A percentile compares a stretch with the other conserved stretches of the same genome.
These are phyloP conservation scores for Potamarius usumacintae DNA, from an alignment of 2,113 vertebrate species.

Conservation along the genomic window DNA sequence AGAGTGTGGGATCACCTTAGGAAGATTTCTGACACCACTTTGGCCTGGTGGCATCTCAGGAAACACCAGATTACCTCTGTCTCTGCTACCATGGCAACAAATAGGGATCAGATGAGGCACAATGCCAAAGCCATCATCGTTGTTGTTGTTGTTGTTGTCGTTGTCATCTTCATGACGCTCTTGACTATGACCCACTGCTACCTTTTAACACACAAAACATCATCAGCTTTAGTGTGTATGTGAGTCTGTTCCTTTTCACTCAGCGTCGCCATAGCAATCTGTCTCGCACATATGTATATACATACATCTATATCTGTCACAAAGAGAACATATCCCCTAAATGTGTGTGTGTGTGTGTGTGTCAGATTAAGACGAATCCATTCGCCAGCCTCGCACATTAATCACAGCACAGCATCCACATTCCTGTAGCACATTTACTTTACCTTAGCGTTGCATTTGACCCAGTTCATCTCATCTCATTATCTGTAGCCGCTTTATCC, in stretches of 20 bases:
- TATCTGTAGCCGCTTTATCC: too few species aligned
- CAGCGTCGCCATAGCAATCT: not conserved
- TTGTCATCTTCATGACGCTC: not conserved
- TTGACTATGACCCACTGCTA: not conserved
- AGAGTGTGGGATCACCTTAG: not conserved
- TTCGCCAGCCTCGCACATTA: not conserved
- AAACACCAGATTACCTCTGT: constrained; percentile 24
- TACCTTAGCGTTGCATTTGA: not conserved
- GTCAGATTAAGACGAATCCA: not conserved
- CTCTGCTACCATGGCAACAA: constrained; percentile 36
- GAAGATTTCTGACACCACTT: not conserved
- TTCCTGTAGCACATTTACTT: not conserved
- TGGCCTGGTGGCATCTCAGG: constrained; percentile 28
- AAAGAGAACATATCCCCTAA: not conserved
- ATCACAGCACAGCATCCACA: not conserved
- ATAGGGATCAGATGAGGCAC: constrained; percentile 5
- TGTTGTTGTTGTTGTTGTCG: not conserved
- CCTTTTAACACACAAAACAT: constrained; percentile 27
- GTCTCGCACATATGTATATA: not conserved
- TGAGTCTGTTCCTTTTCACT: constrained; percentile 1
- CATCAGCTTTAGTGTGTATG: constrained; percentile 3
- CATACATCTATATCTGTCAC: not conserved
- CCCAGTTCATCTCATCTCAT: not conserved
- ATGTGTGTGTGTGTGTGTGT: not conserved
- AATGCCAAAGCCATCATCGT: constrained; percentile 20